Percentiles rank a stretch among this genome's conserved stretches.
These are phyloP conservation scores for Heterohyrax brucei DNA, from an alignment of 2,797 vertebrate genomes.

Conservation along the genomic window DNA sequence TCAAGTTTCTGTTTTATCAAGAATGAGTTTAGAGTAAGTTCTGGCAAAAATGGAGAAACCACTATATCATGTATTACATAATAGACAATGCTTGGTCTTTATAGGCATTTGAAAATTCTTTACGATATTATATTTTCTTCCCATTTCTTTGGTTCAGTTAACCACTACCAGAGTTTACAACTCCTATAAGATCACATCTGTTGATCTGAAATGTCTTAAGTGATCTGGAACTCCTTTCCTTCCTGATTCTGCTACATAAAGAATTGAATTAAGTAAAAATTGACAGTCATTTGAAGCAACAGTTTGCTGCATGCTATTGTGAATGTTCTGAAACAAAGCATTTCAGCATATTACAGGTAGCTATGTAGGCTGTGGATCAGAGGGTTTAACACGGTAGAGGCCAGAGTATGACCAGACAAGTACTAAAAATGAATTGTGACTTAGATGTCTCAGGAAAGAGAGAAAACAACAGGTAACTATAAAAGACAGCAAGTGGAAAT, in stretches of 20 bases:
- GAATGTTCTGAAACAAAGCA: neutral
- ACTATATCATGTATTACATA: neutral
- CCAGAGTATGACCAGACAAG: conserved; percentile 19
- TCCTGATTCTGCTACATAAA: neutral
- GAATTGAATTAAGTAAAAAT: conserved; percentile 37
- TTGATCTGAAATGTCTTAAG: neutral
- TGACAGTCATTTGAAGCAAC: neutral
- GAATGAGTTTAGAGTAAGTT: neutral
- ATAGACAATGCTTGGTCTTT: neutral
- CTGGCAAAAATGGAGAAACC: conserved; percentile 10
- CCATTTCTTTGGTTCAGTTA: neutral
- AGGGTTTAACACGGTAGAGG: neutral
- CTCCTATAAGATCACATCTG: neutral
- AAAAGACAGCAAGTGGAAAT: neutral
- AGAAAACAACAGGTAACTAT: neutral
- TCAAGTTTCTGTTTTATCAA: neutral
- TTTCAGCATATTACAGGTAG: neutral
- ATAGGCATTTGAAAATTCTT: neutral
- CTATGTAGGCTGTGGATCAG: neutral
- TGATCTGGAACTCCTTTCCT: neutral
- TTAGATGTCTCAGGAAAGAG: neutral
- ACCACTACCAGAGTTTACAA: neutral
- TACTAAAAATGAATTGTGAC: neutral
- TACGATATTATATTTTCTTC: neutral
- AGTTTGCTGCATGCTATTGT: neutral